Percentiles rank a stretch among this genome's conserved stretches.
phyloP scores from a whole-genome alignment of 1,140 invertebrate species.

The Bradysia coprophila region DNA sequence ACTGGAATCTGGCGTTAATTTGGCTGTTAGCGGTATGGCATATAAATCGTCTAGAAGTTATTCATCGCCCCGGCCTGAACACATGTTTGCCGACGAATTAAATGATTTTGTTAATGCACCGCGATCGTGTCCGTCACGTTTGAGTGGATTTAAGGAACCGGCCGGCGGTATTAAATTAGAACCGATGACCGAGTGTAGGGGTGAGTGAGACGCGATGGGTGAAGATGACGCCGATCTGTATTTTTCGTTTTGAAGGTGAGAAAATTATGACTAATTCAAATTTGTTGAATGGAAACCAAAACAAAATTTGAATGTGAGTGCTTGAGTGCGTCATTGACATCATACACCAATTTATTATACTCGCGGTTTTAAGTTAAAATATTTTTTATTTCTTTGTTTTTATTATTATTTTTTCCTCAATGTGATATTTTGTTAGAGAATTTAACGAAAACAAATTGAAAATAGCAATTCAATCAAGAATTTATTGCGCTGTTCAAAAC shows the following conservation, averaged over 20 bases:
- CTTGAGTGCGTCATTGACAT: neutral
- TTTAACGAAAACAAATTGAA: no score
- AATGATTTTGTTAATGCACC: slow-evolving; percentile 14
- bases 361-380: neutral
- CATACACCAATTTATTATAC: neutral
- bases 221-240: no score
- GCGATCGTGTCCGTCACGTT: neutral
- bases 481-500: no score
- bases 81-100: slow-evolving; percentile 38
- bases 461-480: no score
- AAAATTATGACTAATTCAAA: no score
- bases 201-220: slow-evolving; percentile 15
- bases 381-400: neutral
- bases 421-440: no score
- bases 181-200: slow-evolving; percentile 28
- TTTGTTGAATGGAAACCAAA: no score
- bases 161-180: slow-evolving; percentile 26
- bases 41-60: slow-evolving; percentile 38
- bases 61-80: slow-evolving; percentile 36
- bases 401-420: no score
- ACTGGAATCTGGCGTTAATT: slow-evolving; percentile 29
- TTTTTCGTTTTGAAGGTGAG: no score
- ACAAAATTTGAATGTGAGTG: no score
- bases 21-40: slow-evolving; percentile 42
- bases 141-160: slow-evolving; percentile 1